These are phyloP conservation scores for Plagiodera versicolora DNA, from an alignment of 2,888 invertebrate species.

Conservation along the genomic window DNA sequence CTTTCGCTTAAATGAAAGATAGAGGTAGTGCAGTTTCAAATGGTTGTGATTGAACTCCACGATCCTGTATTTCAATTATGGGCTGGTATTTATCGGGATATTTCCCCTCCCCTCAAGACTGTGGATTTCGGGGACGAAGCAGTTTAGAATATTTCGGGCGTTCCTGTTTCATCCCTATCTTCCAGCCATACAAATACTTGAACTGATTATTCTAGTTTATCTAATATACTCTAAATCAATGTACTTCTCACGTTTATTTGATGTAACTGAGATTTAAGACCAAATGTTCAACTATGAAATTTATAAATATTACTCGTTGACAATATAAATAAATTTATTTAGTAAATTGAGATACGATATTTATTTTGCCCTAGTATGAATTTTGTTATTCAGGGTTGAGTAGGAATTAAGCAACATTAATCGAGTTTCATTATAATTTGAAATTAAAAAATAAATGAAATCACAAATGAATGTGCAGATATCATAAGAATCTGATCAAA, in stretches of 20 bases:
- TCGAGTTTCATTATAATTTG: background rate
- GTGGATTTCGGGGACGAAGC: background rate
- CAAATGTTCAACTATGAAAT: constrained; percentile 40
- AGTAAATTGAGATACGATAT: constrained; percentile 36
- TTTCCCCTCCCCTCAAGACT: background rate
- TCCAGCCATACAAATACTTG: constrained; percentile 6
- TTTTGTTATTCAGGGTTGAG: no score
- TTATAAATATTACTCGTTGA: constrained; percentile 49
- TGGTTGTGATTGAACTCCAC: constrained; percentile 38
- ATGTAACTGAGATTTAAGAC: constrained; percentile 39
- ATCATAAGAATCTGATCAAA: background rate
- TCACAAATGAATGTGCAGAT: background rate
- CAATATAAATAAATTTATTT: constrained; percentile 53
- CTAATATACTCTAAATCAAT: background rate
- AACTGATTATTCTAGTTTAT: constrained; percentile 4
- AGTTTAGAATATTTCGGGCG: background rate
- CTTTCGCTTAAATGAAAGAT: constrained; percentile 32
- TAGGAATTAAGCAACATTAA: no score
- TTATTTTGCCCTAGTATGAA: background rate
- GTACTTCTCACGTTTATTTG: constrained; percentile 20
- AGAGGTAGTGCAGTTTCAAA: constrained; percentile 36
- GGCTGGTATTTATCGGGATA: constrained; percentile 1
- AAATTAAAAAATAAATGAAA: background rate
- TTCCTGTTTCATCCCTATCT: background rate
- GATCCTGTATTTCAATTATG: constrained; percentile 10